Evolutionary conservation across 2,113 vertebrate species (phyloP), one percentile per base, ranked within the genome.

Genomic region (Phycodurus eques): DNA sequence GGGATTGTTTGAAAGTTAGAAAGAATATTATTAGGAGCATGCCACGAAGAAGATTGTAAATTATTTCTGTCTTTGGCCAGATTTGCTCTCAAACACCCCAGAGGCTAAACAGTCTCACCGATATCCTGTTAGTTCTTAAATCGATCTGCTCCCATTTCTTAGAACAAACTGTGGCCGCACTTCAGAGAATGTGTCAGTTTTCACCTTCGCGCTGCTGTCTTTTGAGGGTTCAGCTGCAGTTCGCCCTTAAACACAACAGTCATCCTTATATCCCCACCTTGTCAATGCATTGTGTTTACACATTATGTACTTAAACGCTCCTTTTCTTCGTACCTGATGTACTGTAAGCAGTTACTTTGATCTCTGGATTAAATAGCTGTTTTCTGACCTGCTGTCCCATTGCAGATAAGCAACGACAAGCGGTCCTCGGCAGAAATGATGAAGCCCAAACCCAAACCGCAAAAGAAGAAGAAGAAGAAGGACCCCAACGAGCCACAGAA

Each of bases 401-500:
- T 73, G 27, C 76, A 92, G 90, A 84, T 92, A 86, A 90, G 65
- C 70, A 94, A 93, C 73, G 96, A 98, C 85, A 98, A 98, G 88
- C 93, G 96, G 86, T 22, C 80, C 70, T 78, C 90, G 0, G 84
- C 93, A 20, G 96, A 98, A 77, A 92, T 95, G 80, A 96, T 95
- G 70, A 98, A 97, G 90, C 93, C 95, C 79, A 98, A 98, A 82
- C 93, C 95, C 82, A 98, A 98, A 88, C 96, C 94, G 76, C 96
- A 96, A 76, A 98, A 98, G 91, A 98, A 98, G 88, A 98, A 98
- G 93, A 98, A 98, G 83, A 98, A 98, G 94, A 98, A 97, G 92
- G 90, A 92, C 65, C 91, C 89, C 60, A 89, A 91, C 0, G 96
- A 98, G 92, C 96, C 96, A 0, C 95, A 96, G 92, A 98, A 98